Conservation (phyloP, 2,797 vertebrate genomes). For the Cygnus olor region DNA sequence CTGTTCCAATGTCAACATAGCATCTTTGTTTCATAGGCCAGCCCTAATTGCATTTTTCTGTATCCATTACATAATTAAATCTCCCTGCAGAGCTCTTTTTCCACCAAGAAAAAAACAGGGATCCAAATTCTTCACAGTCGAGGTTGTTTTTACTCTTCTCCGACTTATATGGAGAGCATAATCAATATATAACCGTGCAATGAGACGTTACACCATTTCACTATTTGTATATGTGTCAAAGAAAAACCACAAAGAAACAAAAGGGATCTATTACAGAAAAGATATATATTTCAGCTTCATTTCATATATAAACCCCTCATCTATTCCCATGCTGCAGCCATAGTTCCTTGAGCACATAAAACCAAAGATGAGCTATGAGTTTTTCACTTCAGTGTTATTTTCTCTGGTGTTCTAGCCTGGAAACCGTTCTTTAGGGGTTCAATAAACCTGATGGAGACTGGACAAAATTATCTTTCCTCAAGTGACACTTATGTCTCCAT, state of each 20-base stretch:
- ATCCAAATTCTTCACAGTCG: background rate
- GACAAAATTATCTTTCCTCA: background rate
- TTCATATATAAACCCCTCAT: background rate
- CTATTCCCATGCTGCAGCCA: background rate
- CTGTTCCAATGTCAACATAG: background rate
- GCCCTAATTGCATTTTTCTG: background rate
- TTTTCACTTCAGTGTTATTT: background rate
- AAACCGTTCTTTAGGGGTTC: background rate
- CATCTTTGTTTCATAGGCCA: background rate
- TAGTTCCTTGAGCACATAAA: background rate
- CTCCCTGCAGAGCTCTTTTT: background rate
- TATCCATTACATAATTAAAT: background rate
- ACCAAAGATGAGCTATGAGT: background rate
- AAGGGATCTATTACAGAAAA: background rate
- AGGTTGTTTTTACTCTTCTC: background rate
- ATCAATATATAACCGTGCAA: background rate
- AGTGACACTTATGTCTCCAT: background rate
- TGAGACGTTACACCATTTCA: background rate
- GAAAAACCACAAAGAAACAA: background rate
- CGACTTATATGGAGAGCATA: background rate
- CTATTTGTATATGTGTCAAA: background rate
- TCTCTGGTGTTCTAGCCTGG: background rate
- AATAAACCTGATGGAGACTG: background rate
- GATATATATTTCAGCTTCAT: background rate
- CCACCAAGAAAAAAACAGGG: background rate